Base-by-base conservation (phyloP, 2,113 vertebrate genomes). In the Pituophis catenifer region DNA sequence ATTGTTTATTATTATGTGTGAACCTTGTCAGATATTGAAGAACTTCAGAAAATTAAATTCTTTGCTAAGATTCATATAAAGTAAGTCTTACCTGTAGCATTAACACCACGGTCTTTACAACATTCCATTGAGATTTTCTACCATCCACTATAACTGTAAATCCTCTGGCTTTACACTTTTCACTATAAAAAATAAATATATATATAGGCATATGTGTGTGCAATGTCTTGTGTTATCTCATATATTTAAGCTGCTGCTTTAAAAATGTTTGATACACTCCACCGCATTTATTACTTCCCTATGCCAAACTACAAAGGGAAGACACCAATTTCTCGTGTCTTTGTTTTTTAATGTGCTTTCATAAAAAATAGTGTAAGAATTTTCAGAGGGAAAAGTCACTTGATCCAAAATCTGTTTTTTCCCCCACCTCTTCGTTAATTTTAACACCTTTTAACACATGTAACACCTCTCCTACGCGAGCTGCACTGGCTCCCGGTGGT, bases 141-240 rank as follows among this genome's bases (percentile, higher is more conserved):
- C 99, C 99, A 89, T 99, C 99, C 96, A 99, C 99, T 93, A 99
- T 99, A 90, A 99, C 99, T 0, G 99, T 99, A 97, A 99, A 99
- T 94, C 99, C 99, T 93, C 99, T 98, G 89, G 99, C 98, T 97
- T 99, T 99, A 96, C 99, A 99, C 91, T 99, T 99, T 93, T 99
- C 98, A 97, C 99, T 99, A 94, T 65, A 97, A 97, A 65, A 96
- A 57, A 97, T 95, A 59, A 96, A 53, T 53, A 91, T 12, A n/a
- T 95, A 58, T 21, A 93, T 94, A 26, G 81, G 70, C 7, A 91
- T 90, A 44, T 17, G 15, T 11, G 2, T 93, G 95, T 7, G 53
- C 53, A 90, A 95, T 6, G 88, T 57, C 94, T 75, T 38, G 93
- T 48, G 86, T 23, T 21, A 57, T 59, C 38, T 26, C 9, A 62